phyloP scores from a whole-genome alignment of 1,140 invertebrate genomes.

The Campodea augens region DNA sequence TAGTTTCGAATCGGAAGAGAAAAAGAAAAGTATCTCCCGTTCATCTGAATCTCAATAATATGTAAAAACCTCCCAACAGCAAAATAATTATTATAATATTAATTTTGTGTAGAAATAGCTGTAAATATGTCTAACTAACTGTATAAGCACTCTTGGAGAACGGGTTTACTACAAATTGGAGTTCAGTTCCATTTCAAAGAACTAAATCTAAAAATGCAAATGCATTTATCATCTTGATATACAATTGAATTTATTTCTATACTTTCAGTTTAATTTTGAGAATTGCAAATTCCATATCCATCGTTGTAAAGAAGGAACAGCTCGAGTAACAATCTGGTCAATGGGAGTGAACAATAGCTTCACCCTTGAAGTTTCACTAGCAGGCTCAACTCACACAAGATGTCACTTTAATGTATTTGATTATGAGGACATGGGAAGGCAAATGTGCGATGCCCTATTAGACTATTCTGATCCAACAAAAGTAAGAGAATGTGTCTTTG shows the following conservation, averaged over 20 bases:
- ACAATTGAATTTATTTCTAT: slow-evolving; percentile 50
- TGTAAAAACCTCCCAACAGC: too few species aligned
- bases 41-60: too few species aligned
- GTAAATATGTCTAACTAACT: too few species aligned
- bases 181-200: too few species aligned
- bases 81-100: too few species aligned
- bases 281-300: slow-evolving; percentile 85
- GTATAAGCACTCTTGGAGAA: too few species aligned
- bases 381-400: slow-evolving; percentile 60
- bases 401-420: slow-evolving; percentile 73
- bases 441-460: slow-evolving; percentile 78
- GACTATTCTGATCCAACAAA: slow-evolving; percentile 56
- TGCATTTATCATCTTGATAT: too few species aligned
- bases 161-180: too few species aligned
- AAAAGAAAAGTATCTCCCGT: too few species aligned
- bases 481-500: slow-evolving; percentile 4
- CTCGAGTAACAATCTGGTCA: slow-evolving; percentile 80
- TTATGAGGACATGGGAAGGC: slow-evolving; percentile 60
- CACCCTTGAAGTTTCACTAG: slow-evolving; percentile 85
- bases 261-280: slow-evolving; percentile 72
- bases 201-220: too few species aligned
- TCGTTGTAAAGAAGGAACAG: slow-evolving; percentile 79
- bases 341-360: slow-evolving; percentile 85
- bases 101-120: too few species aligned
- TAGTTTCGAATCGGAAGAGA: too few species aligned